phyloP scores from a whole-genome alignment of 2,113 vertebrate genomes.

The Brachionichthys hirsutus region DNA sequence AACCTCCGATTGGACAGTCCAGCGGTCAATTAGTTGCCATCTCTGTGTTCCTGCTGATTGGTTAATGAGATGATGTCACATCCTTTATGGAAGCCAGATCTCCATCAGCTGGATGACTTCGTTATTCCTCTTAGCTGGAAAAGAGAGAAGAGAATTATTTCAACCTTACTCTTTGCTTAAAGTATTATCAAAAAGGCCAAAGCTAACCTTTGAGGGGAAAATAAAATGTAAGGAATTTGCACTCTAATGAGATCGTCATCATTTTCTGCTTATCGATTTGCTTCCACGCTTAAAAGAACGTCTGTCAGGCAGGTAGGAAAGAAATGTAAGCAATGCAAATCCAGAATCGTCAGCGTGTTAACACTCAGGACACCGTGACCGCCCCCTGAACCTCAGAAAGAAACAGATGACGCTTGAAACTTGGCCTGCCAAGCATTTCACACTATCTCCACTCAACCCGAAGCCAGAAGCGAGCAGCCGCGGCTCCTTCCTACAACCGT shows the following conservation, averaged over 20 bases:
- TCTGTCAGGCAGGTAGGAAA: neutral
- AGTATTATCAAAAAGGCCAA: too few relatives aligned
- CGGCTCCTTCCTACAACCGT: conserved; percentile 13
- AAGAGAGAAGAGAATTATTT: conserved; percentile 26
- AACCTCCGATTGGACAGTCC: conserved; percentile 28
- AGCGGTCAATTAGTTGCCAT: conserved; percentile 10
- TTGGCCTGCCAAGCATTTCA: conserved; percentile 12
- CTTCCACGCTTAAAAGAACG: neutral
- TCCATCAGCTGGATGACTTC: conserved; percentile 99
- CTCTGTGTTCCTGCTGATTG: conserved; percentile 21
- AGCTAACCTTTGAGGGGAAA: too few relatives aligned
- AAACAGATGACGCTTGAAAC: conserved; percentile 36
- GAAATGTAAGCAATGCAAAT: neutral
- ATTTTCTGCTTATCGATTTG: neutral
- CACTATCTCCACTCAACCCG: conserved; percentile 24
- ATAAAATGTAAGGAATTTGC: too few relatives aligned
- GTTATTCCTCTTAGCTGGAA: conserved; percentile 90
- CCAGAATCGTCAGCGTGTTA: conserved; percentile 2
- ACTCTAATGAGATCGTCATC: too few relatives aligned
- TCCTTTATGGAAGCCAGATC: conserved; percentile 78
- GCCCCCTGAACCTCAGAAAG: conserved; percentile 40
- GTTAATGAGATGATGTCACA: conserved; percentile 27
- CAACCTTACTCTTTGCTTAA: too few relatives aligned
- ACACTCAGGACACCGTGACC: conserved; percentile 27
- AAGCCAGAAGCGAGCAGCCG: conserved; percentile 19